Conservation (phyloP, 2,888 invertebrate species). For the Tridacna gigas region DNA sequence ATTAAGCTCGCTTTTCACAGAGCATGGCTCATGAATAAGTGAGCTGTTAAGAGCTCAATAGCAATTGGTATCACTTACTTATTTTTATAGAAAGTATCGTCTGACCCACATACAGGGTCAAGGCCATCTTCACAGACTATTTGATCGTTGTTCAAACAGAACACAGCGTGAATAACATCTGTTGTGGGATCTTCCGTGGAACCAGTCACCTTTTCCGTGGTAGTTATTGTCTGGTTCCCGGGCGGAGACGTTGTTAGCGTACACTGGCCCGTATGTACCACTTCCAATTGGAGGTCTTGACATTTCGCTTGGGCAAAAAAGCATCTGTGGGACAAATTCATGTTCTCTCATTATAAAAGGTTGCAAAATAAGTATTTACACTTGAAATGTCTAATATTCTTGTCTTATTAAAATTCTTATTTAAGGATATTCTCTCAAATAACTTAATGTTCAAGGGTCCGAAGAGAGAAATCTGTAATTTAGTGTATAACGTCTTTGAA, state of each 20-base stretch:
- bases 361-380: too few relatives aligned
- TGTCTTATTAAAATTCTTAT: too few relatives aligned
- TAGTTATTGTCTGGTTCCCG: not conserved
- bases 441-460: too few relatives aligned
- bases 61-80: slow-evolving; percentile 35
- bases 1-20: too few relatives aligned
- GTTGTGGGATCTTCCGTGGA: slow-evolving; percentile 13
- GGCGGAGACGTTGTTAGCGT: slow-evolving; percentile 15
- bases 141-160: slow-evolving; percentile 48
- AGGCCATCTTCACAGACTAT: slow-evolving; percentile 39
- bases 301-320: slow-evolving; percentile 58
- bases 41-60: not conserved
- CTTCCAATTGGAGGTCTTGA: slow-evolving; percentile 24
- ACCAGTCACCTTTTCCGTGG: not conserved
- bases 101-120: slow-evolving; percentile 55
- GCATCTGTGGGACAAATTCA: slow-evolving; percentile 34
- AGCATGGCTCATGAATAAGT: too few relatives aligned
- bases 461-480: too few relatives aligned
- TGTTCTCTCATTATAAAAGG: too few relatives aligned
- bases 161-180: slow-evolving; percentile 37
- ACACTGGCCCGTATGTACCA: slow-evolving; percentile 44
- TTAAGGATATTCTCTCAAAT: too few relatives aligned
- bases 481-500: too few relatives aligned
- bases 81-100: slow-evolving; percentile 52
- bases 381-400: too few relatives aligned